Percentiles rank a stretch among this genome's conserved stretches.
Evolutionary conservation across 2,888 invertebrate genomes (phyloP).

Genomic region (Caenorhabditis macrosperma): DNA sequence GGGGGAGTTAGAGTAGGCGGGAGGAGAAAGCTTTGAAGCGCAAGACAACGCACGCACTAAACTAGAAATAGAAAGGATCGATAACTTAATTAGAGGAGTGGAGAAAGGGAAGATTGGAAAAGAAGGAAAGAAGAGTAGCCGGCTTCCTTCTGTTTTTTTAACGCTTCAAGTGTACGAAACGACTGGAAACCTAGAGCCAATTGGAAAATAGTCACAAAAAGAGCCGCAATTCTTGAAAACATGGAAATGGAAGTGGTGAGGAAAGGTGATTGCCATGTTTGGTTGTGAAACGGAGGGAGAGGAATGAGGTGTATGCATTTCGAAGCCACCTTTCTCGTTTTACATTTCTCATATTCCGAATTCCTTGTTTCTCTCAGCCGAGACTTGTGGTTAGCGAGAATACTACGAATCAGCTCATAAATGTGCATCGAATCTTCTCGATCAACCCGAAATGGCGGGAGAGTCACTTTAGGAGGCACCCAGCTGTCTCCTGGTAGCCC

Average conservation of each 20-base stretch:
- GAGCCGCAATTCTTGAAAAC: not conserved
- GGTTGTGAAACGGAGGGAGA: not conserved
- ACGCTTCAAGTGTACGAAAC: not conserved
- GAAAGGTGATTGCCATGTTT: not conserved
- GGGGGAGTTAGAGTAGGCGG: not conserved
- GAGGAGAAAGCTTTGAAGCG: not conserved
- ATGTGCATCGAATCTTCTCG: constrained; percentile 19
- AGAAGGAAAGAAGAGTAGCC: not conserved
- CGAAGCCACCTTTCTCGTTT: constrained; percentile 5
- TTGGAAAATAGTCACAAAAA: not conserved
- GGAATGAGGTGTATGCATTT: constrained; percentile 44
- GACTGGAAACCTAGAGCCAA: not conserved
- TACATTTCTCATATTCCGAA: constrained; percentile 14
- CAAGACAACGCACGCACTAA: not conserved
- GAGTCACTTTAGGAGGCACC: constrained; percentile 32
- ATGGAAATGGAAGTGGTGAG: not conserved
- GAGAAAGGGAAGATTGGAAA: constrained; percentile 8
- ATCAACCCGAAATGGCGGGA: not conserved
- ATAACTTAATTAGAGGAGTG: constrained; percentile 50
- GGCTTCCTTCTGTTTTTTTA: not conserved
- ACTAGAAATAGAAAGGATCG: constrained; percentile 26
- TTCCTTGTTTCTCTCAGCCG: constrained; percentile 9
- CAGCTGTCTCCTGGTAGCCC: constrained; percentile 10
- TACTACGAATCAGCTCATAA: constrained; percentile 28
- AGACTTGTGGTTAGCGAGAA: constrained; percentile 12